Evolutionary conservation across 1,140 invertebrate species (phyloP), one percentile per base, ranked within the genome.

Genomic region (Pseudomyrmex sp.): DNA sequence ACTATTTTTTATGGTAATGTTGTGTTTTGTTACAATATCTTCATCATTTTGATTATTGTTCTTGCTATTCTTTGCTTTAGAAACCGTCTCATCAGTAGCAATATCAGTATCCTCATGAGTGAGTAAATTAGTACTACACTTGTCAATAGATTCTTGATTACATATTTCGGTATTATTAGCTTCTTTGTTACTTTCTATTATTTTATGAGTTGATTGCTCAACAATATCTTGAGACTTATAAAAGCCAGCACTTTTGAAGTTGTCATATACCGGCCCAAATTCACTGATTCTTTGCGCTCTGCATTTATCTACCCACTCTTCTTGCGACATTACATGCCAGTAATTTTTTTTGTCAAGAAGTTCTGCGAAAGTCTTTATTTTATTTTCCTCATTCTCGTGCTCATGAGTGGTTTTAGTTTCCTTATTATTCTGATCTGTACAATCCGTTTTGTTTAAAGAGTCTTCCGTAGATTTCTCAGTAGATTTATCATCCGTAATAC

Each of bases 231-330:
- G 58, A 69, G 20, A 50, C 20, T 88, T 50, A 4, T 90, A 77
- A 75, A 72, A 87, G 48, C 87, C 88, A 44, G 61, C 77, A 52
- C 75, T 87, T 59, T 65, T 84, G 56, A 93, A 93, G 65, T 93
- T 92, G 18, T 91, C 77, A 80, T 94, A 94, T 35, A 83, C 61
- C 3, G 96, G 96, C 1, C 96, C 97, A 93, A 98, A 98, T 92
- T 97, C 97, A 7, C 94, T 75, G 10, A 93, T 93, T 79, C 97
- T 95, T 89, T 97, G 95, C 82, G 94, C 92, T 72, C 97, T 95
- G 91, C 97, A 96, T 88, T 97, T 96, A 76, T 97, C 95, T 12
- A 97, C 95, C 96, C 97, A 98, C 93, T 98, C 96, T 92, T 97
- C 96, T 94, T 98, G 97, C 0, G 96, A 96, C 95, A 97, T 96